A percentile compares a stretch with the other conserved stretches of the same genome.
Conservation (phyloP, 2,888 invertebrate genomes). For the Heliconius cydno region DNA sequence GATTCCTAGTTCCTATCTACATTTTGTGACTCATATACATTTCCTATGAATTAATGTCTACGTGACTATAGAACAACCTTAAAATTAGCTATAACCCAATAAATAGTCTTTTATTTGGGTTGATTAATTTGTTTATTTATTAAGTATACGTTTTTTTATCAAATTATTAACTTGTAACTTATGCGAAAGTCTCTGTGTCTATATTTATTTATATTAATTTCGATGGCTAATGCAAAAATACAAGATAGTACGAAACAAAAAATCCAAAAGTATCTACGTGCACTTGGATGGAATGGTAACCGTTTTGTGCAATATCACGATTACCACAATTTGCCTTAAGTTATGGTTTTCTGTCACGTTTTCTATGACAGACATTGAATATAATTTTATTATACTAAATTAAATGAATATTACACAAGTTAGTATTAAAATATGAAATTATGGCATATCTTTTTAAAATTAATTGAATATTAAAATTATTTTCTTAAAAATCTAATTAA, state of each 20-base stretch:
- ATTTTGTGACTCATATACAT: not conserved
- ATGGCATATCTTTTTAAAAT: not conserved
- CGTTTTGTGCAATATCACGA: slow-evolving; percentile 49
- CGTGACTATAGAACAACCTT: not conserved
- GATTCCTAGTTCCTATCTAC: not conserved
- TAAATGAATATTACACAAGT: not conserved
- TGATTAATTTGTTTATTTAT: not conserved
- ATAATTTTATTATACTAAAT: not conserved
- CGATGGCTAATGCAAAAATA: not conserved
- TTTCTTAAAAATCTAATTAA: too few species aligned
- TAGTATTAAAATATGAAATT: not conserved
- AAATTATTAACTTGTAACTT: not conserved
- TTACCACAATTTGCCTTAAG: slow-evolving; percentile 29
- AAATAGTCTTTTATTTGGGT: not conserved
- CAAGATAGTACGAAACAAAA: not conserved
- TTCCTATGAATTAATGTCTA: slow-evolving; percentile 1
- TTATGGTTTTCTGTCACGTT: slow-evolving; percentile 15
- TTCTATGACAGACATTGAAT: slow-evolving; percentile 17
- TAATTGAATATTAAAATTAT: not conserved
- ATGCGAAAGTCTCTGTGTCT: not conserved
- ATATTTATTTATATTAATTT: not conserved
- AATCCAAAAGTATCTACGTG: slow-evolving; percentile 34
- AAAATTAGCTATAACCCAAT: not conserved
- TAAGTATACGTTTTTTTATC: not conserved
- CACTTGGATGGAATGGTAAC: slow-evolving; percentile 55